These are phyloP conservation scores for Cataglyphis rosenhaueri DNA, from an alignment of 2,888 invertebrate genomes.

Conservation along the genomic window DNA sequence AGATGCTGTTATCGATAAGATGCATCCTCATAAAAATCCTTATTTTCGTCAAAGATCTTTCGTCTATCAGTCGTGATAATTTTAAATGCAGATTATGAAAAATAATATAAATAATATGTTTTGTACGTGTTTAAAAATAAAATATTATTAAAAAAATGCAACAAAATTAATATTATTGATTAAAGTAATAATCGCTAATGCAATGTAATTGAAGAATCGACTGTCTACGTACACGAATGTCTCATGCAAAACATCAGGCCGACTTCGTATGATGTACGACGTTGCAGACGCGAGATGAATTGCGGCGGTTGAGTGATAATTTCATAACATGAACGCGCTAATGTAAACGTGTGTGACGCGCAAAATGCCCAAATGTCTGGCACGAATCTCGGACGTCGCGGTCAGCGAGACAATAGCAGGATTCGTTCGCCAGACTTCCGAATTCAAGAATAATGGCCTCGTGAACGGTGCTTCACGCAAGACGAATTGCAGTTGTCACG, in stretches of 20 bases:
- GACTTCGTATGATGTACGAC: conserved; percentile 25
- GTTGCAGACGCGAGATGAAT: conserved; percentile 31
- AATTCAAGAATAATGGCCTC: conserved; percentile 51
- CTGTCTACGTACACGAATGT: background rate
- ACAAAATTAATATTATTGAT: background rate
- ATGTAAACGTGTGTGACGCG: conserved; percentile 16
- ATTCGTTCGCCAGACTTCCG: conserved; percentile 50
- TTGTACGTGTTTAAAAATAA: background rate
- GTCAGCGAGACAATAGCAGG: conserved; percentile 45
- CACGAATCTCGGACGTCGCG: conserved; percentile 39
- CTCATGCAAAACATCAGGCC: background rate
- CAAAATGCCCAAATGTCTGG: background rate
- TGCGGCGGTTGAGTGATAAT: conserved; percentile 41
- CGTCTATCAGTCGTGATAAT: background rate
- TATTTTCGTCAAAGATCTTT: background rate
- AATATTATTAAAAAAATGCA: background rate
- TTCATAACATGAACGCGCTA: conserved; percentile 38
- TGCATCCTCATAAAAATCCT: background rate
- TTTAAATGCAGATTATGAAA: background rate
- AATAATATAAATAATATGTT: background rate
- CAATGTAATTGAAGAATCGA: background rate
- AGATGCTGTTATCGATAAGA: background rate
- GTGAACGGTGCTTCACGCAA: conserved; percentile 55
- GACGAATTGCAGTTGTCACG: conserved; percentile 56
- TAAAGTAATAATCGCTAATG: background rate